Evolutionary conservation across 2,888 invertebrate species (phyloP), one percentile per base, ranked within the genome.

Genomic region (Dione vanillae): DNA sequence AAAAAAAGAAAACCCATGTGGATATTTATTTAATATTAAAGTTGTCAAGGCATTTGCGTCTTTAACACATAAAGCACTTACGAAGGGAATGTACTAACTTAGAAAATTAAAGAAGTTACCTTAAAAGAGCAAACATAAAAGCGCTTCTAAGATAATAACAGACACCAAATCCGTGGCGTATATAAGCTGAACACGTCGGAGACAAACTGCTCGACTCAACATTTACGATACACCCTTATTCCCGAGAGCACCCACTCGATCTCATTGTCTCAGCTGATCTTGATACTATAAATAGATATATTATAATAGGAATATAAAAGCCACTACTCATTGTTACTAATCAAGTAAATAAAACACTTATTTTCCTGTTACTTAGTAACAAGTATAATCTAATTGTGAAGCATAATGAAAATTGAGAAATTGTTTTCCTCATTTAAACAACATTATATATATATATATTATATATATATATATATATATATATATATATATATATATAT

Each of bases 121-220:
- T 20, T 2, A 41, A 58, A 54, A 67, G 20, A 65, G 37, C 19
- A 27, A 54, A 52, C 37, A 43, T 35, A 47, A 41, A 45, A 35
- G 43, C 27, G 12, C 19, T 52, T 62, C 54, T 35, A 54, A 52
- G 54, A 61, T 70, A 67, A 71, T 65, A 67, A 51, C 51, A 67
- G 49, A 51, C 51, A 56, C 70, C 62, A 59, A 68, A 65, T 74
- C 74, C 66, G 72, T 65, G 43, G 67, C 52, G 67, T 68, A 75
- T 70, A 71, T 69, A 73, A 72, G 65, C 54, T 78, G 74, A 80
- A 81, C 80, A 83, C 83, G 81, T 77, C 79, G 79, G 82, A 85
- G 83, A 84, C 83, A 83, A 86, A 86, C 82, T 83, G 83, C 82
- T 85, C 83, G 84, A 82, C 82, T 80, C 80, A 78, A 85, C 85